Evolutionary conservation across 2,797 vertebrate genomes (phyloP).

Genomic region (Pipistrellus pipistrellus): DNA sequence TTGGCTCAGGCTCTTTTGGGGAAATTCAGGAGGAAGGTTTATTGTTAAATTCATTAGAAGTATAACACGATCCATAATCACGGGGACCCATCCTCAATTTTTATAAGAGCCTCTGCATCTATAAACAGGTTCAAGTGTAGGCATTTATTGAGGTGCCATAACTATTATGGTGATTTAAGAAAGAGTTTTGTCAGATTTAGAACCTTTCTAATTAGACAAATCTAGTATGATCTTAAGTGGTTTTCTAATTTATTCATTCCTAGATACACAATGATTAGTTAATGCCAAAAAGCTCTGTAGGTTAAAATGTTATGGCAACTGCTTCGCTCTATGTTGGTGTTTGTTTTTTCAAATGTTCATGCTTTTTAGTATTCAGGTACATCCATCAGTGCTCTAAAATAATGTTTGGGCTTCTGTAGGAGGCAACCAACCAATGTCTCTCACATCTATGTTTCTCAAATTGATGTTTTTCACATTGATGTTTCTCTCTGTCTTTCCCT

Average conservation of each 20-base stretch:
- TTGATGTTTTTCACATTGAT: too few relatives aligned
- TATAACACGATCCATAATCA: not conserved
- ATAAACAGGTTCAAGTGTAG: not conserved
- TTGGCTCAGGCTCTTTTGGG: not conserved
- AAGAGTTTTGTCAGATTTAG: not conserved
- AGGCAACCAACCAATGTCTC: too few relatives aligned
- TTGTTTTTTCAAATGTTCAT: not conserved
- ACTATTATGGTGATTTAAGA: not conserved
- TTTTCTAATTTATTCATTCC: not conserved
- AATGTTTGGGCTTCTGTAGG: not conserved
- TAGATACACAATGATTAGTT: not conserved
- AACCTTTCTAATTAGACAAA: not conserved
- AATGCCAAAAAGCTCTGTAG: not conserved
- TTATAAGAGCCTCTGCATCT: not conserved
- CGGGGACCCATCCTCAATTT: not conserved
- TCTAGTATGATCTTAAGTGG: not conserved
- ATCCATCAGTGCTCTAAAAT: not conserved
- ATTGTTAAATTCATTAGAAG: not conserved
- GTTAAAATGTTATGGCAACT: not conserved
- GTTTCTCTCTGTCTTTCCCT: too few relatives aligned
- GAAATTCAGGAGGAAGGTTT: conserved; percentile 38
- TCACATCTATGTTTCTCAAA: too few relatives aligned
- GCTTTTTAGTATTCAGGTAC: not conserved
- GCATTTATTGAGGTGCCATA: not conserved
- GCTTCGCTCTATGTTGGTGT: not conserved